Base-by-base conservation (phyloP, 2,888 invertebrate species). In the Drosophila bunnanda region DNA sequence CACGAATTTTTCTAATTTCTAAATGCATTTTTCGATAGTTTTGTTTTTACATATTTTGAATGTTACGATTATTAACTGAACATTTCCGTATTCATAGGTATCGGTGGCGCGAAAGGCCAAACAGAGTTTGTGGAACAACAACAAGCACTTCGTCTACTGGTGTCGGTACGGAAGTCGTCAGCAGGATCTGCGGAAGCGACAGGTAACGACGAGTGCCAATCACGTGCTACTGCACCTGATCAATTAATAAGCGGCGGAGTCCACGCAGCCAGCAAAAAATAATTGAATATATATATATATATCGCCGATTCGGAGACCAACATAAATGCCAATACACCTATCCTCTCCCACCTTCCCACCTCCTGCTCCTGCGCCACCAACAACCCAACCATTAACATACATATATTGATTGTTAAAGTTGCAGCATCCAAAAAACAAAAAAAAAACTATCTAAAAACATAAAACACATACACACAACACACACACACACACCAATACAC, bases 91-190 rank as follows among this genome's bases (percentile, higher is more conserved):
- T 64, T 66, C 17, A 20, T 66, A 92, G 92, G 86, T 92, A 73
- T 90, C 92, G 58, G 89, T 92, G 84, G 92, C 92, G 9, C 91
- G 92, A 56, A 92, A 92, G 80, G 91, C 92, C 62, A 92, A 90
- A 71, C 92, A 91, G 64, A 91, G 91, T 83, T 77, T 92, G 53
- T 92, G 92, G 92, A 91, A 92, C 77, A 92, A 92, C 75, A 90
- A 95, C 93, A 93, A 95, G 94, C 93, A 94, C 94, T 90, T 94
- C 94, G 93, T 95, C 93, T 93, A 95, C 91, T 95, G 95, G 95
- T 95, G 95, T 92, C 94, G 95, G 78, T 95, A 96, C 82, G 95
- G 95, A 66, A 94, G 94, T 91, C 94, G 94, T 55, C 94, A 94
- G 86, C 94, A 94, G 90, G 94, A 95, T 92, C 94, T 94, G 92